These are phyloP conservation scores for Phyllotreta cruciferae DNA, from an alignment of 2,888 invertebrate genomes.

Conservation along the genomic window DNA sequence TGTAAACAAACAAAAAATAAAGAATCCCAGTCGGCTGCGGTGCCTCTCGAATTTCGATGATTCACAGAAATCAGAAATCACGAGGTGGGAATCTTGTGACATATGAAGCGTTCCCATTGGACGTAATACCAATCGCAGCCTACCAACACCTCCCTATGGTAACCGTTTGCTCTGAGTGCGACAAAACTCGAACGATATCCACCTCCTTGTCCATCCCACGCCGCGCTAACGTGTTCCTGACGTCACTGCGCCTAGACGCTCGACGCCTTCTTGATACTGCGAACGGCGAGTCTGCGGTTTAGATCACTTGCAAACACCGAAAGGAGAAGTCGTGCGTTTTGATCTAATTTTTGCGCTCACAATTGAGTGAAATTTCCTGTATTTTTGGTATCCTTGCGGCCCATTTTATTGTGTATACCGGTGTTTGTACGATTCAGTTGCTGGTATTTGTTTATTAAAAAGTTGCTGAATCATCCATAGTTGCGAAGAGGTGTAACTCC, in stretches of 20 bases:
- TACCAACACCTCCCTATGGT: not conserved
- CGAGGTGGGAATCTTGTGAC: constrained; percentile 7
- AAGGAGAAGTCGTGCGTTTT: too few species aligned
- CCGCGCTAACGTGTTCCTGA: too few species aligned
- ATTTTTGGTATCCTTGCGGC: not conserved
- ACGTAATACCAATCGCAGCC: not conserved
- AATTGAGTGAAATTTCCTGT: not conserved
- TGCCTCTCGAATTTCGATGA: not conserved
- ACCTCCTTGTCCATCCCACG: too few species aligned
- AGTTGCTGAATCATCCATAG: constrained; percentile 10
- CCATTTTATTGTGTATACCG: not conserved
- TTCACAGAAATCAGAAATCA: not conserved
- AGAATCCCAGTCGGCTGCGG: not conserved
- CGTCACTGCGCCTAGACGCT: too few species aligned
- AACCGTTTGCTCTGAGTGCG: too few species aligned
- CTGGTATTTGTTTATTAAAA: constrained; percentile 17
- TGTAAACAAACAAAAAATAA: constrained; percentile 6
- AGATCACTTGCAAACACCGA: too few species aligned
- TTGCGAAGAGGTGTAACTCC: not conserved
- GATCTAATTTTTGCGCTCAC: not conserved
- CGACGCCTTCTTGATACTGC: too few species aligned
- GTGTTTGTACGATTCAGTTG: constrained; percentile 10
- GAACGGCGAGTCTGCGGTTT: too few species aligned
- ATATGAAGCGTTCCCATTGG: not conserved
- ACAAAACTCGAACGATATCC: not conserved